phyloP scores from a whole-genome alignment of 1,140 invertebrate genomes.

The Aphaenogaster ashmeadi region DNA sequence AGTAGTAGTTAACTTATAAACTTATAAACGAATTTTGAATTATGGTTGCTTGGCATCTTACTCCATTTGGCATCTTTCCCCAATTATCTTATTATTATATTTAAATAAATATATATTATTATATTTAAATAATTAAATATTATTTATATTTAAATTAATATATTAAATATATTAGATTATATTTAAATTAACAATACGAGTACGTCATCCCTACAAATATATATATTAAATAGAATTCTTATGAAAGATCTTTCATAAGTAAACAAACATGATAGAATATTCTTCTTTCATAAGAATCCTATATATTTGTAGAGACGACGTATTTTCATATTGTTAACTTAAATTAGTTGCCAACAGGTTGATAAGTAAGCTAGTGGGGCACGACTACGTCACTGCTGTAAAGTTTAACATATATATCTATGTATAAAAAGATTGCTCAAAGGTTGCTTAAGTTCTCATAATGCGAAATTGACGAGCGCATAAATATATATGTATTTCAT shows the following conservation, averaged over 20 bases:
- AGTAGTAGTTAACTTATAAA: too few relatives aligned
- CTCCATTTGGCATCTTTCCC: too few relatives aligned
- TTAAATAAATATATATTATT: too few relatives aligned
- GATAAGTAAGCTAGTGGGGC: neutral
- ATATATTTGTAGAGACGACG: neutral
- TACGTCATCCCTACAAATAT: neutral
- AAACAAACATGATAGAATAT: too few relatives aligned
- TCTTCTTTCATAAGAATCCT: neutral
- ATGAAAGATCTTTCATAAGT: neutral
- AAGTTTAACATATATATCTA: neutral
- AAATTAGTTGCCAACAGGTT: neutral
- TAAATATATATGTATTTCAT: constrained; percentile 22
- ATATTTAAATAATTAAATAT: too few relatives aligned
- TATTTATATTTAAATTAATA: too few relatives aligned
- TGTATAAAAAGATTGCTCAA: neutral
- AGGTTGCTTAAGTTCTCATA: constrained; percentile 1
- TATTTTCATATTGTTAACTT: neutral
- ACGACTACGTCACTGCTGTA: neutral
- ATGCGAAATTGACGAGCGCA: constrained; percentile 3
- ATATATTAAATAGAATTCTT: neutral
- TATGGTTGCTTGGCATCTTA: too few relatives aligned
- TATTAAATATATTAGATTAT: too few relatives aligned
- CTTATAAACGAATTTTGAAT: too few relatives aligned
- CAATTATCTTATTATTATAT: too few relatives aligned
- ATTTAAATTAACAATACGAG: too few relatives aligned